phyloP scores from a whole-genome alignment of 2,113 vertebrate genomes.

The Diadophis punctatus region DNA sequence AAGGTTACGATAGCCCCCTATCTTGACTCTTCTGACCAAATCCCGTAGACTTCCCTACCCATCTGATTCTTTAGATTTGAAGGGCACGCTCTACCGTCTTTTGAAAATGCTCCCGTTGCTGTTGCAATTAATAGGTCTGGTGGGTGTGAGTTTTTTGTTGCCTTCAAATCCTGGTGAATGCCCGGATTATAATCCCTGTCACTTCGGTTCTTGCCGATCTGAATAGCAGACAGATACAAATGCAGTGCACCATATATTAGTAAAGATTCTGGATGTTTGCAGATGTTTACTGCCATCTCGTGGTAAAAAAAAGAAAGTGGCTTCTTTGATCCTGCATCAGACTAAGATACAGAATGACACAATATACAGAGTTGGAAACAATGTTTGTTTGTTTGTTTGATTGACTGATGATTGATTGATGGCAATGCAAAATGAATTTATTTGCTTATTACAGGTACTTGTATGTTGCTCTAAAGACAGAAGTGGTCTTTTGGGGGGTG shows the following conservation, averaged over 20 bases:
- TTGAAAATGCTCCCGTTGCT: not conserved
- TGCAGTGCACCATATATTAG: not conserved
- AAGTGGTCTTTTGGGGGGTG: not conserved
- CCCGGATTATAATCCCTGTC: not conserved
- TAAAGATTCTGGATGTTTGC: not conserved
- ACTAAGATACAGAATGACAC: not conserved
- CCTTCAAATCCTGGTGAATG: not conserved
- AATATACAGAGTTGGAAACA: not conserved
- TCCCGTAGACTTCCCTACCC: not conserved
- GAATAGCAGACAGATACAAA: not conserved
- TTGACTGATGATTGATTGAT: not conserved
- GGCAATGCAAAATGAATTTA: not conserved
- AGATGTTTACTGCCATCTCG: not conserved
- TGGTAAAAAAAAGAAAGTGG: not conserved
- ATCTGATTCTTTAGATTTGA: not conserved
- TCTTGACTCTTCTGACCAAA: not conserved
- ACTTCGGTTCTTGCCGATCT: not conserved
- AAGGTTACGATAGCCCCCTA: too few species aligned
- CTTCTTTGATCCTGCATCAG: not conserved
- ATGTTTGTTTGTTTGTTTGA: not conserved
- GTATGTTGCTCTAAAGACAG: not conserved
- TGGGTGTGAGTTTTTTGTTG: not conserved
- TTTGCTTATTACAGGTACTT: not conserved
- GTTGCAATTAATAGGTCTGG: not conserved
- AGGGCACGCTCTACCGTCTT: not conserved